Conservation (phyloP, 2,888 invertebrate species). For the Andrena haemorrhoa region DNA sequence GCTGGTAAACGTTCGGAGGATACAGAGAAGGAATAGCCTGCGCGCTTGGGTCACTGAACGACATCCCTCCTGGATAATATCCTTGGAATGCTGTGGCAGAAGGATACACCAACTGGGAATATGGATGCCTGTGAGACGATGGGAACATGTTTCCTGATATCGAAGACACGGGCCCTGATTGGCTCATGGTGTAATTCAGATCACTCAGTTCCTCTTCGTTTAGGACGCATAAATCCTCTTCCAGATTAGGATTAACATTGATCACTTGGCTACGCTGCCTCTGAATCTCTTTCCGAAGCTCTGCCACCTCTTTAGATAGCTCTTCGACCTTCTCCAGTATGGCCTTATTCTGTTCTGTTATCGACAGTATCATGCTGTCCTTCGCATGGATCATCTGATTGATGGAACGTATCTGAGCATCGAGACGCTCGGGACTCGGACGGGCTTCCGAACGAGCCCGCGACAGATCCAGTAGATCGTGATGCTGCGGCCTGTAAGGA, state of each 20-base stretch:
- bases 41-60: slow-evolving; percentile 76
- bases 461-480: slow-evolving; percentile 72
- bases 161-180: slow-evolving; percentile 56
- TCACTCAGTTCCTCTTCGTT: slow-evolving; percentile 88
- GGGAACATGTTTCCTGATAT: slow-evolving; percentile 77
- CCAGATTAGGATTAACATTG: slow-evolving; percentile 62
- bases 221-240: slow-evolving; percentile 89
- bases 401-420: slow-evolving; percentile 88
- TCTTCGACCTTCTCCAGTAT: slow-evolving; percentile 87
- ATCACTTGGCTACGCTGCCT: slow-evolving; percentile 68
- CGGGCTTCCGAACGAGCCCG: slow-evolving; percentile 85
- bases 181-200: slow-evolving; percentile 83
- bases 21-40: slow-evolving; percentile 72
- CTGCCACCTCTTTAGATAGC: slow-evolving; percentile 88
- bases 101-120: slow-evolving; percentile 83
- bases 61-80: slow-evolving; percentile 75
- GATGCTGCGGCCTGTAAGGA: slow-evolving; percentile 75
- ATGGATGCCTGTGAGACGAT: slow-evolving; percentile 78
- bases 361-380: slow-evolving; percentile 87
- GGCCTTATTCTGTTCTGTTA: slow-evolving; percentile 88
- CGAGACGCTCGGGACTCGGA: slow-evolving; percentile 90
- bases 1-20: slow-evolving; percentile 74
- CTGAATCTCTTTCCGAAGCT: slow-evolving; percentile 87
- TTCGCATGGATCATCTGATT: slow-evolving; percentile 87
- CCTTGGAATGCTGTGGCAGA: slow-evolving; percentile 73